These are phyloP conservation scores for Maccullochella peelii DNA, from an alignment of 2,113 vertebrate genomes.

Conservation along the genomic window DNA sequence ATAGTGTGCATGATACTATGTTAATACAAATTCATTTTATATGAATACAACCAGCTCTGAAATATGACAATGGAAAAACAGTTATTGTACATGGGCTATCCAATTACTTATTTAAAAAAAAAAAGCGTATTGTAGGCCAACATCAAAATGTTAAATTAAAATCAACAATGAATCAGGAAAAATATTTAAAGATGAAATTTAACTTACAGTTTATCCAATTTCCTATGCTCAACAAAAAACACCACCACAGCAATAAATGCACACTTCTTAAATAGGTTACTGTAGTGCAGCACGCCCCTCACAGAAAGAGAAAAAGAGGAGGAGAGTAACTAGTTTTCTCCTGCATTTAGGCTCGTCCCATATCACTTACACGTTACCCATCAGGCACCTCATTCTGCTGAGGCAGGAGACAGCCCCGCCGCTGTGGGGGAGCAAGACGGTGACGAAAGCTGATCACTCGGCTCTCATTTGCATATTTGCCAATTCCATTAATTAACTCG, in stretches of 20 bases:
- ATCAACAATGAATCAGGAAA: slow-evolving; percentile 10
- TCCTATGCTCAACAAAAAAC: neutral
- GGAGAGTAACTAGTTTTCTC: slow-evolving; percentile 58
- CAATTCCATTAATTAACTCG: slow-evolving; percentile 89
- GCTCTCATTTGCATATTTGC: slow-evolving; percentile 86
- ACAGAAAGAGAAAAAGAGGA: slow-evolving; percentile 53
- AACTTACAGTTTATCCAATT: slow-evolving; percentile 9
- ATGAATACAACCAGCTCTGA: slow-evolving; percentile 56
- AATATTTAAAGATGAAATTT: slow-evolving; percentile 7
- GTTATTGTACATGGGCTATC: slow-evolving; percentile 36
- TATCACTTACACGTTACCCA: slow-evolving; percentile 84
- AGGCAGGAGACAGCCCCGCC: slow-evolving; percentile 61
- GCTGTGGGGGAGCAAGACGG: slow-evolving; percentile 56
- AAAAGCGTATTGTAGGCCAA: neutral
- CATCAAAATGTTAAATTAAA: slow-evolving; percentile 29
- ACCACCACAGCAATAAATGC: slow-evolving; percentile 25
- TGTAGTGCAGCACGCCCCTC: slow-evolving; percentile 25
- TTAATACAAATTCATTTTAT: slow-evolving; percentile 65
- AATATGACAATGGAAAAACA: slow-evolving; percentile 56
- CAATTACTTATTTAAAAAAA: slow-evolving; percentile 24
- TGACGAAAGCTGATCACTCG: slow-evolving; percentile 82
- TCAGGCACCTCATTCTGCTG: slow-evolving; percentile 76
- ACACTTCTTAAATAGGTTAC: slow-evolving; percentile 9
- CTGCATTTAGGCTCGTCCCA: slow-evolving; percentile 75
- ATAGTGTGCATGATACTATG: slow-evolving; percentile 59